A percentile compares a stretch with the other conserved stretches of the same genome.
These are phyloP conservation scores for Habropoda laboriosa DNA, from an alignment of 1,140 invertebrate genomes.

Conservation along the genomic window DNA sequence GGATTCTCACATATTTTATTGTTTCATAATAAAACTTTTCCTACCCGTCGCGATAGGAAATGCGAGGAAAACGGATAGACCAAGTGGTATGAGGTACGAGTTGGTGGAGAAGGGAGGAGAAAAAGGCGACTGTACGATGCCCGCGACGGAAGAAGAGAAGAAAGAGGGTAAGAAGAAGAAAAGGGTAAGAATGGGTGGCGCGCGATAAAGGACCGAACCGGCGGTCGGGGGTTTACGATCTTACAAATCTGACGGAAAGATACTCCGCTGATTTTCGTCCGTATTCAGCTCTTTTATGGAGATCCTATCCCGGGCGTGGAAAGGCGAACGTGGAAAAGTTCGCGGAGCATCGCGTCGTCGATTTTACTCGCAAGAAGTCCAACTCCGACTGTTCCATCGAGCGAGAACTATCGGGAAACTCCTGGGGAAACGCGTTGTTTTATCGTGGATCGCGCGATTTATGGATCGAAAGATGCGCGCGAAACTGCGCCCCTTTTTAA, in stretches of 20 bases:
- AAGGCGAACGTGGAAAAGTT: slow-evolving; percentile 63
- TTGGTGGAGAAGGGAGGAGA: slow-evolving; percentile 16
- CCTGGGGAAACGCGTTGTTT: slow-evolving; percentile 36
- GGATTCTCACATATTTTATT: slow-evolving; percentile 79
- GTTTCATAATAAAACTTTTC: slow-evolving; percentile 80
- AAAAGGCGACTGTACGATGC: too few relatives aligned
- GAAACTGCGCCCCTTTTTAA: slow-evolving; percentile 23
- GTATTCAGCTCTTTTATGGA: slow-evolving; percentile 56
- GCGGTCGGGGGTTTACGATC: slow-evolving; percentile 70
- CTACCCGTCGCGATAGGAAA: slow-evolving; percentile 66
- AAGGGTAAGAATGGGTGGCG: neutral
- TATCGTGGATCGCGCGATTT: slow-evolving; percentile 33
- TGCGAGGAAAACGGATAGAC: slow-evolving; percentile 40
- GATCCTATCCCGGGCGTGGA: slow-evolving; percentile 36
- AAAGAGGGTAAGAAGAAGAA: neutral
- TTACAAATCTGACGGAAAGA: slow-evolving; percentile 74
- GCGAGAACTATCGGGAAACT: slow-evolving; percentile 36
- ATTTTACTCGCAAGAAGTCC: slow-evolving; percentile 31
- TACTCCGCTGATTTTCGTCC: slow-evolving; percentile 66
- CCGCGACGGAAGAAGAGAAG: slow-evolving; percentile 1
- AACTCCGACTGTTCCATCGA: neutral
- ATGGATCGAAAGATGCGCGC: slow-evolving; percentile 35
- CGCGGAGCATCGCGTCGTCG: slow-evolving; percentile 29
- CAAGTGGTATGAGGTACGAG: too few relatives aligned
- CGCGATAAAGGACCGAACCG: slow-evolving; percentile 39